phyloP scores from a whole-genome alignment of 2,113 vertebrate species.

The Salvelinus namaycush region DNA sequence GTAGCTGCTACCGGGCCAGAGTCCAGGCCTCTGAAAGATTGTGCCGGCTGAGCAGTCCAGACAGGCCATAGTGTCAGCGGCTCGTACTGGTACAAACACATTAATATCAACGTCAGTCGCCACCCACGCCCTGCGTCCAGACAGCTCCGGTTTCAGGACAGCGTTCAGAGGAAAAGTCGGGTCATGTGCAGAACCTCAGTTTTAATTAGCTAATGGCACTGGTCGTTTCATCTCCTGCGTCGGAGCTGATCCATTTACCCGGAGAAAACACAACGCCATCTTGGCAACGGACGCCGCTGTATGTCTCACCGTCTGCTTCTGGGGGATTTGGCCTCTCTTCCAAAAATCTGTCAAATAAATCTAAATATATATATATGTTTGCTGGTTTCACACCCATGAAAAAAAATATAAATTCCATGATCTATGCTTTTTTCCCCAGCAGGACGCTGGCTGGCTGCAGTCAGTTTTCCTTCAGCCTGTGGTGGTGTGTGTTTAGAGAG shows the following conservation, averaged over 20 bases:
- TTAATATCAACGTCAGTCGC: slow-evolving; percentile 72
- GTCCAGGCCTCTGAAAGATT: slow-evolving; percentile 20
- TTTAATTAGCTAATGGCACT: slow-evolving; percentile 78
- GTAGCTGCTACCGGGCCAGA: slow-evolving; percentile 18
- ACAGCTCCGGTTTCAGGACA: slow-evolving; percentile 66
- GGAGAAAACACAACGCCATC: slow-evolving; percentile 51
- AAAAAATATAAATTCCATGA: slow-evolving; percentile 71
- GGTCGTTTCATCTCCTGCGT: slow-evolving; percentile 63
- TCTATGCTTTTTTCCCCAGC: slow-evolving; percentile 48
- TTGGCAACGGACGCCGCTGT: slow-evolving; percentile 35
- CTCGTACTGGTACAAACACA: slow-evolving; percentile 54
- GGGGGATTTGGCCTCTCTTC: slow-evolving; percentile 45
- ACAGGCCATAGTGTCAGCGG: slow-evolving; percentile 48
- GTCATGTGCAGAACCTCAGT: slow-evolving; percentile 58
- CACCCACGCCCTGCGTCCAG: slow-evolving; percentile 51
- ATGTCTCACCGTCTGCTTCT: slow-evolving; percentile 43
- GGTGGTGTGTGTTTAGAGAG: slow-evolving; percentile 23
- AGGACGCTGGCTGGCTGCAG: slow-evolving; percentile 17
- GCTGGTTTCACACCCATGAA: slow-evolving; percentile 62
- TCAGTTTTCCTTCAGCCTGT: slow-evolving; percentile 61
- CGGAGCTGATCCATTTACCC: slow-evolving; percentile 68
- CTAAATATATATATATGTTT: slow-evolving; percentile 66
- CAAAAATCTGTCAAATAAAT: slow-evolving; percentile 71
- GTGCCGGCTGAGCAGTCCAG: slow-evolving; percentile 45
- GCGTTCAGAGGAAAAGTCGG: slow-evolving; percentile 68